Evolutionary conservation across 2,113 vertebrate species (phyloP).

Genomic region (Dascyllus trimaculatus): DNA sequence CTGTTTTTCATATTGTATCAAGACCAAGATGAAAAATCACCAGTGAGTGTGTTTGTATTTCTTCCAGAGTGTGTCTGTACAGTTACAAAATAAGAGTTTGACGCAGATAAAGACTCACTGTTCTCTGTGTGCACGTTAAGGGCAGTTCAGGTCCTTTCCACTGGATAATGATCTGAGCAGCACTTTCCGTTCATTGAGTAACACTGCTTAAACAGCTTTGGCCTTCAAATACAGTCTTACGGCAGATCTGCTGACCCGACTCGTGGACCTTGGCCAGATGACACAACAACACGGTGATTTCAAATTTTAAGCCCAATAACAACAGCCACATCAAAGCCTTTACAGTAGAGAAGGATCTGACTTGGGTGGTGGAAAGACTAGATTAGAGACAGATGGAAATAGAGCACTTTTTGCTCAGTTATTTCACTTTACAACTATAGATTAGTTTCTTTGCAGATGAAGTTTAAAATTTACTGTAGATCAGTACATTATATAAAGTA

Average conservation of each 20-base stretch:
- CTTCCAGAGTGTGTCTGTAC: background rate
- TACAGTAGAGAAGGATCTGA: background rate
- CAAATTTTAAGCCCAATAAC: background rate
- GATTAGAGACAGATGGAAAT: background rate
- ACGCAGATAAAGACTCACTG: background rate
- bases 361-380: background rate
- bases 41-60: background rate
- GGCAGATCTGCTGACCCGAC: constrained; percentile 22
- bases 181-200: constrained; percentile 44
- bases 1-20: background rate
- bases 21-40: background rate
- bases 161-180: constrained; percentile 53
- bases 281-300: background rate
- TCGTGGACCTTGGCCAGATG: constrained; percentile 38
- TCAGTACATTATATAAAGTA: too few species aligned
- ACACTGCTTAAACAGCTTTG: constrained; percentile 55
- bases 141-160: constrained; percentile 25
- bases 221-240: constrained; percentile 47
- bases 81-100: background rate
- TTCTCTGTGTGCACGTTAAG: background rate
- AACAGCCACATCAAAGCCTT: background rate
- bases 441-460: background rate
- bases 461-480: background rate
- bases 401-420: background rate
- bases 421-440: background rate